Base-by-base conservation (phyloP, 2,797 vertebrate genomes). In the Notoglanidium macrostoma region DNA sequence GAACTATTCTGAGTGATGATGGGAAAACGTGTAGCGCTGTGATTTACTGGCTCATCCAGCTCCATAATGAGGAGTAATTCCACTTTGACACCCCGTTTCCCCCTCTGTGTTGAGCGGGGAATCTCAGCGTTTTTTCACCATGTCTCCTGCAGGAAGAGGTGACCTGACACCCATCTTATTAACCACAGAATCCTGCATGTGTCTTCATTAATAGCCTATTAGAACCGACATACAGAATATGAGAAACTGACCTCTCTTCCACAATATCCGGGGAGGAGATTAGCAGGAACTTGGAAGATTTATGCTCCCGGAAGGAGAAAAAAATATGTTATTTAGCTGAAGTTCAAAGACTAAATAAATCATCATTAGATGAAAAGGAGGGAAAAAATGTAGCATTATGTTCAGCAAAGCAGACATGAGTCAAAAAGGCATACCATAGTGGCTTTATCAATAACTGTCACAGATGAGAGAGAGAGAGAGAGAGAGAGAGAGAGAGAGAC, bases 21-120 rank as follows among this genome's bases (percentile, higher is more conserved):
- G 89, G 91, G 92, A 91, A 90, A 90, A 90, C 15, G 85, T 85
- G 81, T 93, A 91, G 90, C 92, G 85, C 90, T 84, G 91, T 96
- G 95, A 95, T 96, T 96, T 96, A 96, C 92, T 95, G 92, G 94
- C 92, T 94, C 91, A 93, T 94, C 91, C 89, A 90, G 91, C 91
- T 90, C 91, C 82, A 89, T 96, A 96, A 96, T 95, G 95, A 96
- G 95, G 93, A 95, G 95, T 95, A 95, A 96, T 95, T 95, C 94
- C 92, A 91, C 92, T 94, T 94, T 94, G 93, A 94, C 93, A 94
- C n/a, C 93, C 92, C 92, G 63, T 90, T 88, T 91, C 89, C 88
- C 87, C 89, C 84, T 79, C 88, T 86, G 79, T 81, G 78, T 82
- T 87, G 89, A 87, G 86, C 26, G 65, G 87, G 87, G 84, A 88